phyloP scores from a whole-genome alignment of 2,797 vertebrate genomes.

The Manis crassicaudata region DNA sequence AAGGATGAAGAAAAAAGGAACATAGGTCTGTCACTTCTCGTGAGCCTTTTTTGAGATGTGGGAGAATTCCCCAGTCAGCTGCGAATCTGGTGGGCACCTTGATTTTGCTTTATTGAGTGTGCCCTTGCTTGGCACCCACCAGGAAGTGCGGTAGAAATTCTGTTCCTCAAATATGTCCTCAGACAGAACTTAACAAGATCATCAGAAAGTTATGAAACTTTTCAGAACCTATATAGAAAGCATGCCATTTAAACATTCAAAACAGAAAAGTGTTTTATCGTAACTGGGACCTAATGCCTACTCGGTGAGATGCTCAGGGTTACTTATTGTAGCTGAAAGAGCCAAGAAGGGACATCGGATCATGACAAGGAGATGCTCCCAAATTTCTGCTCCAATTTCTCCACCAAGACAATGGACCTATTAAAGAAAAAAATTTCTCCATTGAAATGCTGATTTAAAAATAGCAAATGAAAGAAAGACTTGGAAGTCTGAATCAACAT shows the following conservation, averaged over 20 bases:
- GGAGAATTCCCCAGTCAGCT: not conserved
- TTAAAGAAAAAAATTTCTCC: not conserved
- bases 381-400: slow-evolving; percentile 87
- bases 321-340: slow-evolving; percentile 87
- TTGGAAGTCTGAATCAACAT: not conserved
- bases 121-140: not conserved
- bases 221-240: not conserved
- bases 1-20: not conserved
- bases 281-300: slow-evolving; percentile 63
- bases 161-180: not conserved
- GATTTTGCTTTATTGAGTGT: not conserved
- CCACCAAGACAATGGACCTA: slow-evolving; percentile 86
- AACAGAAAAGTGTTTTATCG: not conserved
- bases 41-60: not conserved
- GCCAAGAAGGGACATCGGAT: slow-evolving; percentile 86
- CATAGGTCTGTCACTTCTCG: not conserved
- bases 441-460: slow-evolving; percentile 17
- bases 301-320: slow-evolving; percentile 84
- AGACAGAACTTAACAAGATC: not conserved
- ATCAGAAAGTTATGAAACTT: not conserved
- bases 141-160: not conserved
- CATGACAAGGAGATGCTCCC: slow-evolving; percentile 87
- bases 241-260: not conserved
- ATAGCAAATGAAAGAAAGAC: not conserved
- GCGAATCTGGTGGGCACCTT: not conserved